Evolutionary conservation across 2,113 vertebrate species (phyloP).

Genomic region (Tachysurus fulvidraco): DNA sequence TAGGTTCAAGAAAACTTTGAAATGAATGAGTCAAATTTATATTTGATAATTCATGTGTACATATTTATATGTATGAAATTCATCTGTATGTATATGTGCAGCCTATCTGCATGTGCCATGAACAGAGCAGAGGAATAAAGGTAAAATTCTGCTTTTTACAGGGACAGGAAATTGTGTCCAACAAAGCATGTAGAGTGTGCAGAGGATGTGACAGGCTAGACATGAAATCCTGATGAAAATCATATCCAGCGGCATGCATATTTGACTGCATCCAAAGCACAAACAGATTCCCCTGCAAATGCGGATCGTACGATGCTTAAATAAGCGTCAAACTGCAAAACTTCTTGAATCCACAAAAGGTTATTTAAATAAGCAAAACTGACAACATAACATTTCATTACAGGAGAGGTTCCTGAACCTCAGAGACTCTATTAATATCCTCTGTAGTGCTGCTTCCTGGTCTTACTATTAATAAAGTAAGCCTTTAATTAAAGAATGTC

Average conservation of each 20-base stretch:
- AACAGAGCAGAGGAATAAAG: slow-evolving; percentile 39
- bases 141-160: slow-evolving; percentile 61
- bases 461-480: slow-evolving; percentile 18
- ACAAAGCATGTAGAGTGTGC: slow-evolving; percentile 66
- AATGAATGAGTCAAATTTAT: neutral
- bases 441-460: slow-evolving; percentile 1
- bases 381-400: slow-evolving; percentile 37
- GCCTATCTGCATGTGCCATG: slow-evolving; percentile 6
- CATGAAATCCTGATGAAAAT: slow-evolving; percentile 76
- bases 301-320: neutral
- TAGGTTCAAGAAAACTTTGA: too few species aligned
- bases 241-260: slow-evolving; percentile 62
- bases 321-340: neutral
- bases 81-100: neutral
- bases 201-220: slow-evolving; percentile 69
- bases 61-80: too few species aligned
- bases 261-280: slow-evolving; percentile 39
- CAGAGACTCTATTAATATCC: slow-evolving; percentile 25
- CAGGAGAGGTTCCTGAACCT: slow-evolving; percentile 13
- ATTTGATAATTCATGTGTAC: neutral
- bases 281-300: slow-evolving; percentile 30
- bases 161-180: slow-evolving; percentile 75
- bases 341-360: neutral
- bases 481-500: slow-evolving; percentile 30
- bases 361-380: neutral